Percentiles rank a stretch among this genome's conserved stretches.
Conservation (phyloP, 2,797 vertebrate species). For the Dromococcyx pavoninus region DNA sequence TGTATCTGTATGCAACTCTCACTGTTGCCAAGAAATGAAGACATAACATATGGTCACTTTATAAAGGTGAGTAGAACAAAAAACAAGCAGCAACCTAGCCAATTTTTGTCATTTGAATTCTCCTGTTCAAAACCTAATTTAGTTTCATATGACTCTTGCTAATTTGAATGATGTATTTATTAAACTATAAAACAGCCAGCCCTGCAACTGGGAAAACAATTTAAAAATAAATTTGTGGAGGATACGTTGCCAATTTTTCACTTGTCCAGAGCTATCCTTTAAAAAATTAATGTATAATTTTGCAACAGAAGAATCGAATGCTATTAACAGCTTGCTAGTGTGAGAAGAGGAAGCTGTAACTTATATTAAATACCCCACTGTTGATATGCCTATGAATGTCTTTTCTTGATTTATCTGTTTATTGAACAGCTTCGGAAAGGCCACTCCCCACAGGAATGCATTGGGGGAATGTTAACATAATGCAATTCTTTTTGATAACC, state of each 20-base stretch:
- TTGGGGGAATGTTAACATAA: conserved; percentile 20
- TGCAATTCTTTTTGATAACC: conserved; percentile 17
- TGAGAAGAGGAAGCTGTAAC: conserved; percentile 65
- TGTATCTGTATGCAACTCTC: conserved; percentile 35
- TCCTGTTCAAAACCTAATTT: conserved; percentile 53
- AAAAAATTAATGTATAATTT: conserved; percentile 75
- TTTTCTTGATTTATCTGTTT: conserved; percentile 72
- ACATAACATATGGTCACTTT: conserved; percentile 70
- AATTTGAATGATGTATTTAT: conserved; percentile 58
- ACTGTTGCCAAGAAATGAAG: conserved; percentile 56
- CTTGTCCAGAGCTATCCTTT: conserved; percentile 62
- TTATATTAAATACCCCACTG: conserved; percentile 62
- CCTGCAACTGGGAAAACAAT: conserved; percentile 57
- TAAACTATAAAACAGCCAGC: conserved; percentile 25
- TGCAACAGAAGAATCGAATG: conserved; percentile 66
- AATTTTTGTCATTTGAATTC: conserved; percentile 65
- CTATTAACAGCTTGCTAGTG: conserved; percentile 60
- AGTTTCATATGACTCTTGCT: conserved; percentile 19
- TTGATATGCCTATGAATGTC: conserved; percentile 65
- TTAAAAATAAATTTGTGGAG: conserved; percentile 57
- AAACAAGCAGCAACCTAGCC: conserved; percentile 63
- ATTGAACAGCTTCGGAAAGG: conserved; percentile 64
- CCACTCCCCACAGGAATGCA: conserved; percentile 30
- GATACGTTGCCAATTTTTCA: conserved; percentile 24
- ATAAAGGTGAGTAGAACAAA: conserved; percentile 71